A percentile compares a stretch with the other conserved stretches of the same genome.
Evolutionary conservation across 2,888 invertebrate species (phyloP).

Genomic region (Metellina segmentata): DNA sequence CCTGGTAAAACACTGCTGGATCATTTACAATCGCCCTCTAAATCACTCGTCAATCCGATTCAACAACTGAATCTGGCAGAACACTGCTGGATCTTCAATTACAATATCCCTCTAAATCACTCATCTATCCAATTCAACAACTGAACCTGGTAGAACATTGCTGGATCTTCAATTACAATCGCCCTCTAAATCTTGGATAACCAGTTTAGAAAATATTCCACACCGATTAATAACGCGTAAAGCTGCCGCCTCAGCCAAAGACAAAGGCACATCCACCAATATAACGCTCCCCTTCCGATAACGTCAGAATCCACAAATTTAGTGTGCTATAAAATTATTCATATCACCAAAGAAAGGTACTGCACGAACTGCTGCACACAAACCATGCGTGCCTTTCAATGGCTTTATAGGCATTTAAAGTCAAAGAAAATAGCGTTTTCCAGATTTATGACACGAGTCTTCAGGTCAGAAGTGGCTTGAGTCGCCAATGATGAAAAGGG

Average conservation of each 20-base stretch:
- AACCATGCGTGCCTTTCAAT: slow-evolving; percentile 8
- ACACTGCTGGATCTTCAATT: no score
- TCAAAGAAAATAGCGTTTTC: slow-evolving; percentile 16
- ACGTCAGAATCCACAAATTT: neutral
- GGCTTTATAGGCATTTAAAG: slow-evolving; percentile 28
- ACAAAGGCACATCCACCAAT: neutral
- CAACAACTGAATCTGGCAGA: no score
- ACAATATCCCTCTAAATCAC: no score
- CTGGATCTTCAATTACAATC: no score
- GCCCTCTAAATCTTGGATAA: no score
- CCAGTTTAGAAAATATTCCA: no score
- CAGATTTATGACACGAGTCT: neutral
- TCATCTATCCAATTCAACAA: no score
- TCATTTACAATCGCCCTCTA: no score
- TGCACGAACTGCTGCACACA: neutral
- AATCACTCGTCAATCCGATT: no score
- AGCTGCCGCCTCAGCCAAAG: neutral
- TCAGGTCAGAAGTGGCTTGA: neutral
- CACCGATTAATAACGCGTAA: no score
- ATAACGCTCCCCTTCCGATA: neutral
- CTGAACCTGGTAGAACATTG: no score
- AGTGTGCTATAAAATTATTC: slow-evolving; percentile 14
- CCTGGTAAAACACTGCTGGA: no score
- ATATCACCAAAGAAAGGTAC: neutral
- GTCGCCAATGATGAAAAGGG: neutral